These are phyloP conservation scores for Capricornis sumatraensis DNA, from an alignment of 2,113 vertebrate species.

Conservation along the genomic window DNA sequence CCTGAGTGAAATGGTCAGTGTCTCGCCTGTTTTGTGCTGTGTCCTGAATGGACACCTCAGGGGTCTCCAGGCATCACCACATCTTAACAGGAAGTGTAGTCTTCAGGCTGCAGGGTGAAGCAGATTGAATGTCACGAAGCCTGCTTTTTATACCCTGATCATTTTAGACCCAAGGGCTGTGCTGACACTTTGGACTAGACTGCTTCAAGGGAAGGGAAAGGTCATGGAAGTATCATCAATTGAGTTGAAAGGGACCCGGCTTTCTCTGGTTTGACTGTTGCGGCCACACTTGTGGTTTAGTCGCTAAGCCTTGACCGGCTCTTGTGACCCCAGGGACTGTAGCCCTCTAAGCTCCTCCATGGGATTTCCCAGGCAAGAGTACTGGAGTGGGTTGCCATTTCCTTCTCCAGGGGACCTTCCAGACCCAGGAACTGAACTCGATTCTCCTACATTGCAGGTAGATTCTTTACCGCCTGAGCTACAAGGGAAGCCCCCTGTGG, in stretches of 20 bases:
- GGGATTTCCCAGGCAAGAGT: not conserved
- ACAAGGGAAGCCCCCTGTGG: not conserved
- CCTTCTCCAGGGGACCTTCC: not conserved
- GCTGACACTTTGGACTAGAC: not conserved
- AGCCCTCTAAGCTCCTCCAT: not conserved
- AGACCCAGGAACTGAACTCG: not conserved
- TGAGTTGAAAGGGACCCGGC: not conserved
- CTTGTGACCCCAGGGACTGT: not conserved
- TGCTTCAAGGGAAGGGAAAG: not conserved
- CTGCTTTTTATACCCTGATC: not conserved
- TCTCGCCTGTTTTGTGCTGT: not conserved
- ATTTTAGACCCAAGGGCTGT: not conserved
- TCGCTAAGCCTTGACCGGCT: not conserved
- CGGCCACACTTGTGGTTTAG: not conserved
- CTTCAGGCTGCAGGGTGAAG: not conserved
- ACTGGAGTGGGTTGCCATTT: not conserved
- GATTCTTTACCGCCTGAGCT: not conserved
- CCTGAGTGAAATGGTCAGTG: not conserved
- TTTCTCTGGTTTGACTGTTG: not conserved
- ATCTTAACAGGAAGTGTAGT: not conserved
- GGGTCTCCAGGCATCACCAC: not conserved
- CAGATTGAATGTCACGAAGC: slow-evolving; percentile 5
- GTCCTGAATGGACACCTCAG: not conserved
- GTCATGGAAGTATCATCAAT: not conserved
- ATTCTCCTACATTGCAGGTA: not conserved